These are phyloP conservation scores for Ellobius talpinus DNA, from an alignment of 2,113 vertebrate genomes.

Conservation along the genomic window DNA sequence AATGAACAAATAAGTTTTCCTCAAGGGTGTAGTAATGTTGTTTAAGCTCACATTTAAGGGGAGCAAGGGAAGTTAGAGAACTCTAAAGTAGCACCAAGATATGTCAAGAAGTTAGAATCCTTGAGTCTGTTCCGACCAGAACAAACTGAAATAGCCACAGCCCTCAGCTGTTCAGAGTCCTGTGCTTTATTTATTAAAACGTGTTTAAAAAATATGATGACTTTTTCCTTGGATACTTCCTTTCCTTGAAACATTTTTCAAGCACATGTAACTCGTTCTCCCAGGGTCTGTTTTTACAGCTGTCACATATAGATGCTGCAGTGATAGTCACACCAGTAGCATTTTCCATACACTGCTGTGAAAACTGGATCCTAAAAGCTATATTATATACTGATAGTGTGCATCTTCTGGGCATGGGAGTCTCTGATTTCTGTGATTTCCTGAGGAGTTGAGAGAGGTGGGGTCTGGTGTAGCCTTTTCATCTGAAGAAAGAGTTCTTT, in stretches of 20 bases:
- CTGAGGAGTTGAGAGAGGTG: neutral
- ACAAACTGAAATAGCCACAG: neutral
- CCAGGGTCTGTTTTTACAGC: neutral
- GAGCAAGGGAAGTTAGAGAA: slow-evolving; percentile 37
- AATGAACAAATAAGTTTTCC: slow-evolving; percentile 66
- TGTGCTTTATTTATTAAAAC: slow-evolving; percentile 6
- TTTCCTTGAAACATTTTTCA: neutral
- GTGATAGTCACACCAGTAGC: neutral
- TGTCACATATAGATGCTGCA: neutral
- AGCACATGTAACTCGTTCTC: neutral
- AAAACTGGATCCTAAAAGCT: neutral
- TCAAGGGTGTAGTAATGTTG: slow-evolving; percentile 35
- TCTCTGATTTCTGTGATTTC: neutral
- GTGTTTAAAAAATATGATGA: neutral
- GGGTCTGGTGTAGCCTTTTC: neutral
- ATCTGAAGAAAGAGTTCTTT: rapidly evolving
- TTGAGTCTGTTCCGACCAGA: neutral
- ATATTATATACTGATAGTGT: neutral
- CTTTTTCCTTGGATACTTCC: neutral
- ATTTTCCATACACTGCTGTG: neutral
- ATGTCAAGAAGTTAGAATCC: slow-evolving; percentile 37
- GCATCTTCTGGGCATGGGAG: neutral
- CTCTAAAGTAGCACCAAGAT: neutral
- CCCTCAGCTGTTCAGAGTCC: neutral
- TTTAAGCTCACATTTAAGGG: slow-evolving; percentile 32